Conservation (phyloP, 2,797 vertebrate species). For the Odontamblyopus rebecca region DNA sequence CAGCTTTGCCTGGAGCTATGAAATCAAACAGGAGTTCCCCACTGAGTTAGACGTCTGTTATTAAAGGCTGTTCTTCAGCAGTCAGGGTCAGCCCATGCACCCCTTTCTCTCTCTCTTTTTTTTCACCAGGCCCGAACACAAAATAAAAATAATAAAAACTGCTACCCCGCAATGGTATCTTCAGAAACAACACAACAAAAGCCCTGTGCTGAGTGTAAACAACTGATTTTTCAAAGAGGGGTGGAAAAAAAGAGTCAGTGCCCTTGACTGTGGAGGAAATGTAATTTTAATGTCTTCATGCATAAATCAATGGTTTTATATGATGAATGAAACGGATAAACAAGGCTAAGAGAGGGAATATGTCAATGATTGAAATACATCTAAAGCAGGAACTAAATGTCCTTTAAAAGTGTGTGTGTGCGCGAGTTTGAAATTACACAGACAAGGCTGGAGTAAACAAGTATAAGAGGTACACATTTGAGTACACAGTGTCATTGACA, state of each 20-base stretch:
- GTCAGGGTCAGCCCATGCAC: constrained; percentile 72
- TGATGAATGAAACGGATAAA: not conserved
- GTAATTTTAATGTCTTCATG: constrained; percentile 18
- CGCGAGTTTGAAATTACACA: not conserved
- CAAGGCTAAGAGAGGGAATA: no score
- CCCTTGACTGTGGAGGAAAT: constrained; percentile 37
- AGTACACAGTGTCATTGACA: not conserved
- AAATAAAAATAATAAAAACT: constrained; percentile 19
- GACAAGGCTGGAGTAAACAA: not conserved
- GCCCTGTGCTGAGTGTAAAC: constrained; percentile 17
- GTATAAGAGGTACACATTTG: not conserved
- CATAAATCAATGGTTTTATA: not conserved
- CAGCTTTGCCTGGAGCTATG: constrained; percentile 69
- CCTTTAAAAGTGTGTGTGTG: not conserved
- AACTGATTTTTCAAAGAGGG: constrained; percentile 23
- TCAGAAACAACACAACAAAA: constrained; percentile 20
- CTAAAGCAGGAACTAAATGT: not conserved
- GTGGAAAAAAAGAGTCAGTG: constrained; percentile 30
- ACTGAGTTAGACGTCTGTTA: constrained; percentile 69
- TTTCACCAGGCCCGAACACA: constrained; percentile 27
- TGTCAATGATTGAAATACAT: not conserved
- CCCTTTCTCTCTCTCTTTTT: constrained; percentile 29
- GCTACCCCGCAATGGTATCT: constrained; percentile 12
- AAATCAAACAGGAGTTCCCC: constrained; percentile 69
- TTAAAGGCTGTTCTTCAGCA: constrained; percentile 73